A percentile compares a stretch with the other conserved stretches of the same genome.
Conservation (phyloP, 2,113 vertebrate genomes). For the Climacteris rufus region DNA sequence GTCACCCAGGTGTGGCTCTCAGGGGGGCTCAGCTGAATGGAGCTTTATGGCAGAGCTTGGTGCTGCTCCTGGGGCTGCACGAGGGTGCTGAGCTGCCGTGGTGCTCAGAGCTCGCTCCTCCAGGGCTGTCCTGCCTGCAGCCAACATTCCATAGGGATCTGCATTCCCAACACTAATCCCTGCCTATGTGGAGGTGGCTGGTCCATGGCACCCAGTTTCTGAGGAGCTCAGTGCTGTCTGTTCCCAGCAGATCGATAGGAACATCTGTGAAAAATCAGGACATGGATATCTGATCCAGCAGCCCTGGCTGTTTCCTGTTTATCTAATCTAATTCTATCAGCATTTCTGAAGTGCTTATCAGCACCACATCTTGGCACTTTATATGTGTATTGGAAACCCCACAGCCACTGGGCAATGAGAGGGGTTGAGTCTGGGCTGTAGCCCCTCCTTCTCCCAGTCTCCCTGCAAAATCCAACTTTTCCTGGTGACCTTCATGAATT, state of each 20-base stretch:
- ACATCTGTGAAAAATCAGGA: slow-evolving; percentile 28
- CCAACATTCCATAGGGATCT: not conserved
- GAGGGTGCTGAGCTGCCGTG: not conserved
- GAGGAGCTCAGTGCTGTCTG: rapidly evolving
- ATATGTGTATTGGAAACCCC: not conserved
- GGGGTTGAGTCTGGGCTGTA: not conserved
- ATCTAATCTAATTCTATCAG: slow-evolving; percentile 2
- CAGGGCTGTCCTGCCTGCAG: not conserved
- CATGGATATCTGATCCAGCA: not conserved
- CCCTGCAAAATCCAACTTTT: not conserved
- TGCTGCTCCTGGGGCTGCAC: not conserved
- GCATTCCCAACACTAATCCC: rapidly evolving
- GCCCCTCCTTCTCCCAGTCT: not conserved
- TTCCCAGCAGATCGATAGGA: not conserved
- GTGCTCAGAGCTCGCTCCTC: not conserved
- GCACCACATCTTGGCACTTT: not conserved
- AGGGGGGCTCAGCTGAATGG: not conserved
- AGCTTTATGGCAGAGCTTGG: not conserved
- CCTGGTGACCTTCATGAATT: not conserved
- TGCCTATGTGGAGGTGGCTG: not conserved
- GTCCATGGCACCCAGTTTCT: not conserved
- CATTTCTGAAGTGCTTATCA: slow-evolving; percentile 12
- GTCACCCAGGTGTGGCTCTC: not conserved
- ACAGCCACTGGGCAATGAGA: not conserved
- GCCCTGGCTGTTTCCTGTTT: not conserved